Conservation (phyloP, 2,888 invertebrate species). For the Osmoderma eremita region DNA sequence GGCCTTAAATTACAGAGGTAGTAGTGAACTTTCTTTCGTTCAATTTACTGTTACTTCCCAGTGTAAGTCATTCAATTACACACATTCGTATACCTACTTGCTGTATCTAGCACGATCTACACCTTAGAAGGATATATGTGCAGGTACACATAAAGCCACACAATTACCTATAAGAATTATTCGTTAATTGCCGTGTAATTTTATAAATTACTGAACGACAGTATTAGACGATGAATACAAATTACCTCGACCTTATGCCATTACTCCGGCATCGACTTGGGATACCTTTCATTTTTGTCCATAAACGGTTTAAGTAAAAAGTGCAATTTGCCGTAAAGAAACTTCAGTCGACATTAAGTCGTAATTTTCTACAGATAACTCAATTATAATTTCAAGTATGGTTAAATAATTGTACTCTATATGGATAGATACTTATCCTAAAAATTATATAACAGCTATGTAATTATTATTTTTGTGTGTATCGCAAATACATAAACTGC, state of each 20-base stretch:
- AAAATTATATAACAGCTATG: slow-evolving; percentile 13
- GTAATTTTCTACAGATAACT: slow-evolving; percentile 22
- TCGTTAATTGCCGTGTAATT: slow-evolving; percentile 19
- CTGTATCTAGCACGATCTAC: too few species aligned
- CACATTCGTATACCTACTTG: too few species aligned
- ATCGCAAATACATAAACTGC: too few species aligned
- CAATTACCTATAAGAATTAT: slow-evolving; percentile 13
- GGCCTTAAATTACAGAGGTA: too few species aligned
- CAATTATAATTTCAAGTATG: slow-evolving; percentile 23
- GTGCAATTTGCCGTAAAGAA: background rate
- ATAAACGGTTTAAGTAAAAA: slow-evolving; percentile 10
- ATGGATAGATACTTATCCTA: too few species aligned
- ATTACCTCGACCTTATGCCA: background rate
- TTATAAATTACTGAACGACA: slow-evolving; percentile 23
- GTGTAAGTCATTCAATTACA: too few species aligned
- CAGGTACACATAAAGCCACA: background rate
- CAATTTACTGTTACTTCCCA: too few species aligned
- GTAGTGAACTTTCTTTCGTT: too few species aligned
- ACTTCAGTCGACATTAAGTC: background rate
- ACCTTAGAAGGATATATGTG: background rate
- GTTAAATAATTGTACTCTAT: background rate
- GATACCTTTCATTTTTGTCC: slow-evolving; percentile 11
- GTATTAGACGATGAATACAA: slow-evolving; percentile 9
- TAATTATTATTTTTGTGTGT: background rate
- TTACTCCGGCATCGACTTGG: background rate